Percentiles rank a stretch among this genome's conserved stretches.
Evolutionary conservation across 1,140 invertebrate genomes (phyloP).

Genomic region (Eciton burchellii): DNA sequence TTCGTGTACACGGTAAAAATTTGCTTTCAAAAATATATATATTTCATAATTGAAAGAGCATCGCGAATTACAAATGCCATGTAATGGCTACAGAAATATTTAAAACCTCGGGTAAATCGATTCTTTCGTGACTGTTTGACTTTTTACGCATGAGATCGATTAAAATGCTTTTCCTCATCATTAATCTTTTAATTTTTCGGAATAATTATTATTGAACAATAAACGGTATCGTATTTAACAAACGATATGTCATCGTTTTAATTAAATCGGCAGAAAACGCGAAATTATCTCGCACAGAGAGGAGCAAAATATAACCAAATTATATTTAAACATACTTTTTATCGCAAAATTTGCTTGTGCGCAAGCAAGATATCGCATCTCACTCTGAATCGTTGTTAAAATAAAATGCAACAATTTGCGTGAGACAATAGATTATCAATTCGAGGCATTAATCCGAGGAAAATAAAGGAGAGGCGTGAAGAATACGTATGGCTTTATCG

Average conservation of each 20-base stretch:
- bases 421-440: neutral
- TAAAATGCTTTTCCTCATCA: neutral
- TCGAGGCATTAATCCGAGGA: conserved; percentile 21
- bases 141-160: neutral
- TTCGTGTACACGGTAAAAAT: neutral
- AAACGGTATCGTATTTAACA: neutral
- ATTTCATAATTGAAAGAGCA: neutral
- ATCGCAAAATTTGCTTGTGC: neutral
- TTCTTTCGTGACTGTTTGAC: conserved; percentile 8
- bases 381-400: conserved; percentile 8
- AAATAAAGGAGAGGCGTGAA: conserved; percentile 4
- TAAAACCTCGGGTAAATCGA: neutral
- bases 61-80: neutral
- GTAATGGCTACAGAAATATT: conserved; percentile 20
- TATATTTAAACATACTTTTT: conserved; percentile 9
- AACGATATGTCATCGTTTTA: neutral
- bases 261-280: neutral
- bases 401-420: conserved; percentile 10
- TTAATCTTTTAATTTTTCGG: neutral
- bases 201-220: neutral
- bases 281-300: neutral
- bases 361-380: neutral
- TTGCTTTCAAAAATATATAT: conserved; percentile 12
- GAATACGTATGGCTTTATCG: conserved; percentile 33
- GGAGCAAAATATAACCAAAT: neutral